These are phyloP conservation scores for Pampusana beccarii DNA, from an alignment of 2,113 vertebrate genomes.

Conservation along the genomic window DNA sequence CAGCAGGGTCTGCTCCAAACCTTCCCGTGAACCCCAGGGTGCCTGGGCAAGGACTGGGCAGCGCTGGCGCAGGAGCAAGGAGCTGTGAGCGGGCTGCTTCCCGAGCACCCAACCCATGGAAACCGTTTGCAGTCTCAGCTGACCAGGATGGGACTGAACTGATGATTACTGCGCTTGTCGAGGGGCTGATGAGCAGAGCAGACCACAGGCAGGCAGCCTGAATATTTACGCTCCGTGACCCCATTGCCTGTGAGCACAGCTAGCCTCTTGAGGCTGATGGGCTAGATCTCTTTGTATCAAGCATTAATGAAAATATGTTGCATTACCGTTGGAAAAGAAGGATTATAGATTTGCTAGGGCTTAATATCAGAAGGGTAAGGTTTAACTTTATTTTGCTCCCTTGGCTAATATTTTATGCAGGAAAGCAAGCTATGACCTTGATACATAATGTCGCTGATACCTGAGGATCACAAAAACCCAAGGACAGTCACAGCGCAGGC, in stretches of 20 bases:
- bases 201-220: neutral
- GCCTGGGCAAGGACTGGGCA: neutral
- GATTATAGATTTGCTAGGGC: neutral
- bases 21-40: rapidly evolving
- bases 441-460: neutral
- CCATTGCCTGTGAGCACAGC: neutral
- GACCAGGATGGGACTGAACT: neutral
- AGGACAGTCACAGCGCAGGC: neutral
- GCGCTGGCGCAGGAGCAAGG: neutral
- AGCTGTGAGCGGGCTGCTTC: neutral
- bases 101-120: neutral
- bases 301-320: neutral
- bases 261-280: neutral
- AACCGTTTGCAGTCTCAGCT: neutral
- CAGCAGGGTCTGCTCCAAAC: neutral
- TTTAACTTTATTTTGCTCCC: conserved; percentile 10
- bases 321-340: neutral
- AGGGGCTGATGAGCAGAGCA: neutral
- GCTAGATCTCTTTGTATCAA: neutral
- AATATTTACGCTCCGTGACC: neutral
- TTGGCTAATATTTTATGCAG: neutral
- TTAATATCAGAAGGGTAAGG: neutral
- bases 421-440: neutral
- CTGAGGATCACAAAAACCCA: conserved; percentile 5
- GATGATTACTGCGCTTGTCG: rapidly evolving